These are phyloP conservation scores for Girardinus metallicus DNA, from an alignment of 2,797 vertebrate species.

Conservation along the genomic window DNA sequence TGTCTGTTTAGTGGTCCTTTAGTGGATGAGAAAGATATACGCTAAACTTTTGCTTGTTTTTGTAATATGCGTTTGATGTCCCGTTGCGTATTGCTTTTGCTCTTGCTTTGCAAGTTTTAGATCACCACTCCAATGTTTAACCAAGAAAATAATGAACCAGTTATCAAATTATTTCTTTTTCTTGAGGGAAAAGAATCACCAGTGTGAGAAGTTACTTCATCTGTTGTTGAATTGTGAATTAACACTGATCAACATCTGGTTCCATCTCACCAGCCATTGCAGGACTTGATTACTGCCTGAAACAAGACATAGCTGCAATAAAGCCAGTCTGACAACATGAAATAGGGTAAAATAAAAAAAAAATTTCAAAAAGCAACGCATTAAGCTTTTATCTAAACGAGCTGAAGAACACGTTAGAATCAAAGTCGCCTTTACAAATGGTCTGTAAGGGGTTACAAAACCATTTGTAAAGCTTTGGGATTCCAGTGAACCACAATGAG, in stretches of 20 bases:
- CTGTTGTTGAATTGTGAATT: not conserved
- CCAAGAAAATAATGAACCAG: not conserved
- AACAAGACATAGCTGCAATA: not conserved
- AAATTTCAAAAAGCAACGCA: not conserved
- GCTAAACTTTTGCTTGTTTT: not conserved
- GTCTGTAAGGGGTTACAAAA: not conserved
- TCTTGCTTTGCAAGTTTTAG: not conserved
- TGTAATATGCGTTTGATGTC: not conserved
- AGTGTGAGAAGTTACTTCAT: not conserved
- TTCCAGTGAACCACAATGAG: not conserved
- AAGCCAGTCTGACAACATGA: not conserved
- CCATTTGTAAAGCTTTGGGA: not conserved
- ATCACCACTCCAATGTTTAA: not conserved
- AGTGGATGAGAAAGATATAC: not conserved
- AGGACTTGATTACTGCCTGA: not conserved
- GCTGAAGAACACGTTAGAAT: not conserved
- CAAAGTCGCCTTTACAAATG: not conserved
- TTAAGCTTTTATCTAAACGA: not conserved
- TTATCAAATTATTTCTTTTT: not conserved
- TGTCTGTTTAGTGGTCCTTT: not conserved
- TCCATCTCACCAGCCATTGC: not conserved
- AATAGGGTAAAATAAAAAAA: not conserved
- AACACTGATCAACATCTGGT: not conserved
- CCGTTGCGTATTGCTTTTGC: not conserved
- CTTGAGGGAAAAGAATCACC: not conserved